These are phyloP conservation scores for Fundulus diaphanus DNA, from an alignment of 2,797 vertebrate genomes.

Conservation along the genomic window DNA sequence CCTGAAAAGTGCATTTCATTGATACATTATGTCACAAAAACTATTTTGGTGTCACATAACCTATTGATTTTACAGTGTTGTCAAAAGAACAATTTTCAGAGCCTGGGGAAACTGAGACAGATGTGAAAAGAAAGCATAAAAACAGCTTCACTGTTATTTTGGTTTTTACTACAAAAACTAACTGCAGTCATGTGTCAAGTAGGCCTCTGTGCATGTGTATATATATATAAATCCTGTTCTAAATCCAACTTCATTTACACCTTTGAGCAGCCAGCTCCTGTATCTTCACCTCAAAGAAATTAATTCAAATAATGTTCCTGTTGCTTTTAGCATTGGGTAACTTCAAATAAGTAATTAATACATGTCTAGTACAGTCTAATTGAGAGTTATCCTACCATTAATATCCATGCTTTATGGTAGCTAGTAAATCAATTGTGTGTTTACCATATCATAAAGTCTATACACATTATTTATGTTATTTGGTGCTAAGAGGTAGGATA, in stretches of 20 bases:
- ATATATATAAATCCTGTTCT: too few relatives aligned
- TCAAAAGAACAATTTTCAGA: background rate
- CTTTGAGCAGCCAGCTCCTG: background rate
- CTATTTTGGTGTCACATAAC: background rate
- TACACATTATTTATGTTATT: background rate
- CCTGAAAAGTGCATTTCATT: background rate
- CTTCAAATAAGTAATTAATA: background rate
- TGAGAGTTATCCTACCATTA: background rate
- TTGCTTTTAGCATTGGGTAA: background rate
- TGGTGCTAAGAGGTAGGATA: background rate
- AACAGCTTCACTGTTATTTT: too few relatives aligned
- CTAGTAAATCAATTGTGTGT: background rate
- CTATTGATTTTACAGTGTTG: background rate
- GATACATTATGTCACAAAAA: background rate
- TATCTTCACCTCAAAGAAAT: background rate
- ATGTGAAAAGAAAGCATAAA: too few relatives aligned
- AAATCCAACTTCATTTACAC: background rate
- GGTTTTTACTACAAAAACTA: too few relatives aligned
- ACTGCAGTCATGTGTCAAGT: too few relatives aligned
- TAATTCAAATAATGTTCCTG: background rate
- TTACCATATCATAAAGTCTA: background rate
- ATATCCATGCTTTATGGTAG: background rate
- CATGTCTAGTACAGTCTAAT: background rate
- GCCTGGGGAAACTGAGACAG: too few relatives aligned
- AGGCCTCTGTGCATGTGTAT: too few relatives aligned